Evolutionary conservation across 2,888 invertebrate species (phyloP).

Genomic region (Pristionchus mayeri): DNA sequence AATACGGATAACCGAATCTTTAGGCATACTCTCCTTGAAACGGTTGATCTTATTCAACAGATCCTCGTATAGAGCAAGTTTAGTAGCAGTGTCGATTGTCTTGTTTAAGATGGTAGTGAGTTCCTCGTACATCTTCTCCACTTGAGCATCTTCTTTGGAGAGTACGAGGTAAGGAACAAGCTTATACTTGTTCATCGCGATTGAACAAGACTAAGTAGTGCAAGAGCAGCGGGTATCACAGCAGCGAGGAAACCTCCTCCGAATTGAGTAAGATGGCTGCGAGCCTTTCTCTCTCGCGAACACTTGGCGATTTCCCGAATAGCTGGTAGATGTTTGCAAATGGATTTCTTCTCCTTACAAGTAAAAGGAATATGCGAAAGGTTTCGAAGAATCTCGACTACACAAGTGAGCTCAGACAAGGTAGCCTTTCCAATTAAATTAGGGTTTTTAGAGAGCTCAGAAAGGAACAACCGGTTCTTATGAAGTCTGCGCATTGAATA

Average conservation of each 20-base stretch:
- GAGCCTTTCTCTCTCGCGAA: too few species aligned
- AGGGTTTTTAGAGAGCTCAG: background rate
- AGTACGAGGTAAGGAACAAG: background rate
- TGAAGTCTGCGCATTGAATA: slow-evolving; percentile 22
- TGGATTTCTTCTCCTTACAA: background rate
- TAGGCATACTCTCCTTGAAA: too few species aligned
- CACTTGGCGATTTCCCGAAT: slow-evolving; percentile 29
- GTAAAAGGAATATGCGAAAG: background rate
- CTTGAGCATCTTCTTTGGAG: slow-evolving; percentile 10
- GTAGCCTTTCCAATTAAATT: background rate
- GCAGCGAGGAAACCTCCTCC: background rate
- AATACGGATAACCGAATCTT: too few species aligned
- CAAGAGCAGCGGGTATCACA: slow-evolving; percentile 26
- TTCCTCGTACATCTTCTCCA: background rate
- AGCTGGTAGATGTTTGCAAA: background rate
- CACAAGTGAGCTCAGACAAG: background rate
- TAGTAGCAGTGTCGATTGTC: background rate
- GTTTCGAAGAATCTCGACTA: slow-evolving; percentile 5
- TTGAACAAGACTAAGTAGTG: background rate
- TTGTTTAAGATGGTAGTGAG: background rate
- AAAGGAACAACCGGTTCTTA: slow-evolving; percentile 2
- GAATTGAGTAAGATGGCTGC: slow-evolving; percentile 3
- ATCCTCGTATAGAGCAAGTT: background rate
- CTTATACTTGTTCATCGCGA: background rate
- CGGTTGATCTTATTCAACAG: too few species aligned